phyloP scores from a whole-genome alignment of 1,140 invertebrate genomes.

The Drosophila parabipectinata region DNA sequence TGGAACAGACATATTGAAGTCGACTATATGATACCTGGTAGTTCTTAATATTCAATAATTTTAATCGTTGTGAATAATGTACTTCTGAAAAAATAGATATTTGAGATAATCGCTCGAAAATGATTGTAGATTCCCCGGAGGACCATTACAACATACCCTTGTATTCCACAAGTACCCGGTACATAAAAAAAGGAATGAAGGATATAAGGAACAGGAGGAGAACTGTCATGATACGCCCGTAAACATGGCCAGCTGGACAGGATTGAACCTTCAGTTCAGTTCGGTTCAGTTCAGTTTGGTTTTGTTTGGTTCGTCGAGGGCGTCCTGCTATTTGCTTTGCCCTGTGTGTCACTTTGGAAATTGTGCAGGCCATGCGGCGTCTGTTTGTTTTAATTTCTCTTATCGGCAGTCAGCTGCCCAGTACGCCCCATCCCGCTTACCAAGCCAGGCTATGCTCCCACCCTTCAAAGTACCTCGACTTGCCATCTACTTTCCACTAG shows the following conservation, averaged over 20 bases:
- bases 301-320: slow-evolving; percentile 16
- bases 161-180: neutral
- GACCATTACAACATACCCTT: neutral
- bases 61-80: too few relatives aligned
- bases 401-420: slow-evolving; percentile 69
- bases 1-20: neutral
- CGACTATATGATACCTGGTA: neutral
- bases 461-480: slow-evolving; percentile 2
- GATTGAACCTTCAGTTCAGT: slow-evolving; percentile 61
- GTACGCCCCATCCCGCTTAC: slow-evolving; percentile 23
- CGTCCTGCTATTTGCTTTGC: slow-evolving; percentile 59
- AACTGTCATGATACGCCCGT: slow-evolving; percentile 75
- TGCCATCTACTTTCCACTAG: slow-evolving; percentile 29
- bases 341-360: slow-evolving; percentile 75
- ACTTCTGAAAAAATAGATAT: too few relatives aligned
- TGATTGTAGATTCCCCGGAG: too few relatives aligned
- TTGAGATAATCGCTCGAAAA: too few relatives aligned
- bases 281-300: slow-evolving; percentile 15
- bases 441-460: neutral
- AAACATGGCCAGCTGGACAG: slow-evolving; percentile 74
- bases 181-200: neutral
- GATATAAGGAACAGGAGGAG: slow-evolving; percentile 21
- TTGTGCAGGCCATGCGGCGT: slow-evolving; percentile 51
- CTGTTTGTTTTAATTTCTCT: slow-evolving; percentile 81
- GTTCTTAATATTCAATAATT: neutral